Conservation (phyloP, 2,113 vertebrate species). For the Mugil cephalus region DNA sequence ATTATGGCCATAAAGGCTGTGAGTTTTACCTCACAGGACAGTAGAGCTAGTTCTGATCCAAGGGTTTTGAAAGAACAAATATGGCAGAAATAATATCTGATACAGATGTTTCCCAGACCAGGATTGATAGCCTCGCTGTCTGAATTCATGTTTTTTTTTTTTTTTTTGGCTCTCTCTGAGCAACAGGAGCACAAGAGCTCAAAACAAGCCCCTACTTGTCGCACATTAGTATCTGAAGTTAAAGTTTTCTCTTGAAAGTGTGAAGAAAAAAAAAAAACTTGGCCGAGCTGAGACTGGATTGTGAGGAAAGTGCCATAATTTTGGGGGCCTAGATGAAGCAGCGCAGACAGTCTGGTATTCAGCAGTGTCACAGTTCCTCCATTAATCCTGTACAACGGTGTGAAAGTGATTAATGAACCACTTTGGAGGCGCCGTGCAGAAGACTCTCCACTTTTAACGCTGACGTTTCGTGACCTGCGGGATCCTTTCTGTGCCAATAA, state of each 20-base stretch:
- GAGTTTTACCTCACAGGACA: conserved; percentile 25
- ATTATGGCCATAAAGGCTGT: background rate
- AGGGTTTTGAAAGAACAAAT: conserved; percentile 21
- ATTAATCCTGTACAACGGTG: conserved; percentile 44
- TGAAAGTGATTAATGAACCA: conserved; percentile 38
- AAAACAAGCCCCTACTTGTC: conserved; percentile 64
- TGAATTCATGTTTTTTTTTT: conserved; percentile 24
- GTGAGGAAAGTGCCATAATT: conserved; percentile 51
- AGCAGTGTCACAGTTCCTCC: conserved; percentile 44
- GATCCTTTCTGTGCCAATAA: conserved; percentile 12
- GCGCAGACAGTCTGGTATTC: conserved; percentile 54
- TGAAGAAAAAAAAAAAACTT: conserved; percentile 38
- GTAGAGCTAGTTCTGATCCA: background rate
- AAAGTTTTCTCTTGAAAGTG: conserved; percentile 38
- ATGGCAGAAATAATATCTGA: conserved; percentile 20
- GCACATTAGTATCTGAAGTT: conserved; percentile 49
- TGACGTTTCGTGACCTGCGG: conserved; percentile 39
- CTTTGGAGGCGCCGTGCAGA: conserved; percentile 20
- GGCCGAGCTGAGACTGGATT: conserved; percentile 46
- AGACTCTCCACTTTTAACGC: conserved; percentile 12
- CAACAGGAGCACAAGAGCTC: conserved; percentile 5
- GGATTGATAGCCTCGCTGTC: conserved; percentile 18
- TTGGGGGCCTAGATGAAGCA: conserved; percentile 52
- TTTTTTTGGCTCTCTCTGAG: conserved; percentile 22
- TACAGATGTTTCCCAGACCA: conserved; percentile 12